Conservation (phyloP, 2,888 invertebrate species). For the Epiperipatus broadwayi region DNA sequence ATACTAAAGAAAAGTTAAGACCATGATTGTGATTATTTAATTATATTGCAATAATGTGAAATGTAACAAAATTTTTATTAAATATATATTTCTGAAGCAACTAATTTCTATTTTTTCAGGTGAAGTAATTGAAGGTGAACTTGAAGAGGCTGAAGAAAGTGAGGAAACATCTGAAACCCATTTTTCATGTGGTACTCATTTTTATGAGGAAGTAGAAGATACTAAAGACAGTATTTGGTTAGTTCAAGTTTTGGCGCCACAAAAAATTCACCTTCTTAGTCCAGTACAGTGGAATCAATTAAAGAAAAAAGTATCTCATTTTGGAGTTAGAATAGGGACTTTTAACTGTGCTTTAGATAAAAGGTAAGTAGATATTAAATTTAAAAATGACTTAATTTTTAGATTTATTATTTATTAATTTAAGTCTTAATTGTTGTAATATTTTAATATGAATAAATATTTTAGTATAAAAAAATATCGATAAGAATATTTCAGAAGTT, state of each 20-base stretch:
- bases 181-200: constrained; percentile 29
- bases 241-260: constrained; percentile 30
- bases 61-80: too few species aligned
- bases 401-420: background rate
- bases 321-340: constrained; percentile 33
- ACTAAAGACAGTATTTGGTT: constrained; percentile 37
- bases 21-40: too few species aligned
- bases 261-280: too few species aligned
- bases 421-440: background rate
- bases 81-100: too few species aligned
- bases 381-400: too few species aligned
- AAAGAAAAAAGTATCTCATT: constrained; percentile 28
- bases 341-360: constrained; percentile 33
- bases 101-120: constrained; percentile 22
- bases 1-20: too few species aligned
- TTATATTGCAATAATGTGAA: too few species aligned
- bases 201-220: constrained; percentile 34
- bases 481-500: too few species aligned
- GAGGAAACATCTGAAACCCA: constrained; percentile 20
- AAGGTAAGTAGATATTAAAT: too few species aligned
- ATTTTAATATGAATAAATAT: too few species aligned
- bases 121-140: constrained; percentile 24
- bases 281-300: constrained; percentile 30
- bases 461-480: too few species aligned
- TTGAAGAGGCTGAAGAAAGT: constrained; percentile 19